phyloP scores from a whole-genome alignment of 92 coral and sea anemone species.

The Pocillopora grandis region DNA sequence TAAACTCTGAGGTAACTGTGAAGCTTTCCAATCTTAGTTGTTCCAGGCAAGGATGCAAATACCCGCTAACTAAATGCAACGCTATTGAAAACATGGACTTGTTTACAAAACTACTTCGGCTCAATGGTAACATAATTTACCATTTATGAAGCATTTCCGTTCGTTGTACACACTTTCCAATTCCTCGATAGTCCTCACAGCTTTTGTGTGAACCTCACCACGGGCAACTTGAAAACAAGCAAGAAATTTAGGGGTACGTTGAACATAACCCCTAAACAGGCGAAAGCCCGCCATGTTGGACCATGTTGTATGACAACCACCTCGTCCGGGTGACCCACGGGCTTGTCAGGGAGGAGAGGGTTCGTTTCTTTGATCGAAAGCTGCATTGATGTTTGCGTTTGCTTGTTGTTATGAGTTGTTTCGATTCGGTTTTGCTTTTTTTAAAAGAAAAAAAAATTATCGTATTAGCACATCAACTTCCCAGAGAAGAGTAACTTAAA shows the following conservation, averaged over 20 bases:
- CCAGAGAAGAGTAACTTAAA: too few relatives aligned
- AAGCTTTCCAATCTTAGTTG: too few relatives aligned
- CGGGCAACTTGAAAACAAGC: background rate
- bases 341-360: background rate
- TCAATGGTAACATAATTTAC: background rate
- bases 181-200: conserved; percentile 16
- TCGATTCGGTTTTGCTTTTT: too few relatives aligned
- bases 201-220: conserved; percentile 15
- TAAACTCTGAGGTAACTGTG: too few relatives aligned
- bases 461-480: too few relatives aligned
- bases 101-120: background rate
- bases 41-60: too few relatives aligned
- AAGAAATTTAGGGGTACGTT: background rate
- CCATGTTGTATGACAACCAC: background rate
- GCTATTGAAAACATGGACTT: too few relatives aligned
- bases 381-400: too few relatives aligned
- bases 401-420: too few relatives aligned
- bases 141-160: conserved; percentile 32
- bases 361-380: background rate
- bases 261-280: background rate
- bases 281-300: conserved; percentile 34
- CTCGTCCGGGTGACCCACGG: too few relatives aligned
- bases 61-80: too few relatives aligned
- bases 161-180: conserved; percentile 32
- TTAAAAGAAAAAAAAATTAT: too few relatives aligned